A percentile compares a stretch with the other conserved stretches of the same genome.
Evolutionary conservation across 2,113 vertebrate species (phyloP).

Genomic region (Pithys albifrons): DNA sequence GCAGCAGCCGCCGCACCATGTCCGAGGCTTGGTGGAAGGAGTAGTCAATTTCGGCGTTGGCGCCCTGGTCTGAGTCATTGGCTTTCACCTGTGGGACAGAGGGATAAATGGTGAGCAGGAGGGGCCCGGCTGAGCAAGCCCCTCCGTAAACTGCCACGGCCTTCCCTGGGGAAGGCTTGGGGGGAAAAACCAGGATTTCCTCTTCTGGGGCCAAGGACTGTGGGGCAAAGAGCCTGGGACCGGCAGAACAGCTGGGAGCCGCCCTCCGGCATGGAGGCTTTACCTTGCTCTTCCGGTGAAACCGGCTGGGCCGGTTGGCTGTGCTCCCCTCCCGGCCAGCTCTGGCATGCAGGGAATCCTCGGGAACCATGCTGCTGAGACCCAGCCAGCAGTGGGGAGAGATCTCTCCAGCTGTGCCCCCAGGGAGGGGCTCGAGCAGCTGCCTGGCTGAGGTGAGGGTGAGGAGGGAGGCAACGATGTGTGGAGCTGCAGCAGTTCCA

Average conservation of each 20-base stretch:
- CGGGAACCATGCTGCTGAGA: background rate
- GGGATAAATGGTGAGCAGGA: background rate
- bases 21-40: slow-evolving; percentile 88
- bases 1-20: slow-evolving; percentile 86
- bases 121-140: accelerated
- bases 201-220: slow-evolving; percentile 35
- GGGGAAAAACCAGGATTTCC: slow-evolving; percentile 30
- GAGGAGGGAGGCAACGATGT: background rate
- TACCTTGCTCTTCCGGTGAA: background rate
- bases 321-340: background rate
- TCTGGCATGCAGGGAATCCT: slow-evolving; percentile 45
- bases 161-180: background rate
- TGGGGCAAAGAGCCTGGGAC: slow-evolving; percentile 40
- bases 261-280: background rate
- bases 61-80: slow-evolving; percentile 90
- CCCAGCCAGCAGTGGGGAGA: background rate
- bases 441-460: background rate
- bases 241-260: background rate
- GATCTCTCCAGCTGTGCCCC: background rate
- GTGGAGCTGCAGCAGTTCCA: background rate
- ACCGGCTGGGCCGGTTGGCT: slow-evolving; percentile 39
- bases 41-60: slow-evolving; percentile 92
- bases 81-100: slow-evolving; percentile 84
- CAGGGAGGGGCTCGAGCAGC: background rate
- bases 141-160: accelerated